A percentile compares a stretch with the other conserved stretches of the same genome.
phyloP scores from a whole-genome alignment of 1,140 invertebrate genomes.

The Stegodyphus dumicola region DNA sequence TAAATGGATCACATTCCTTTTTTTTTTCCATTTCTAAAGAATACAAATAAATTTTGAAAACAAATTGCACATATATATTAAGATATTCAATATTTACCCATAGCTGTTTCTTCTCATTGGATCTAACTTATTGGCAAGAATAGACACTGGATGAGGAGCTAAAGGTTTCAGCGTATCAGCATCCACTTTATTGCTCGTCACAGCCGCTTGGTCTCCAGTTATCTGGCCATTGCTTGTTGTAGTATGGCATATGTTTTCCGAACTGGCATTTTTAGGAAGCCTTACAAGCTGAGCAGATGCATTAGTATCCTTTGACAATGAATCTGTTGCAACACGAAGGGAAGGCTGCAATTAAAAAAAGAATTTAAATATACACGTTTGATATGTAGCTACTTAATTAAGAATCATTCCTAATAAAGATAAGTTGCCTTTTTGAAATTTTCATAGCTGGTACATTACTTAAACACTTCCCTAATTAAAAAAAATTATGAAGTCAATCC shows the following conservation, averaged over 20 bases:
- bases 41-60: too few species aligned
- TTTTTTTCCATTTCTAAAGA: too few species aligned
- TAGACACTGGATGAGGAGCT: constrained; percentile 65
- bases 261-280: constrained; percentile 20
- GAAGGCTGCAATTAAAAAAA: constrained; percentile 37
- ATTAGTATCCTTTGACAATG: constrained; percentile 28
- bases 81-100: constrained; percentile 64
- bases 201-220: background rate
- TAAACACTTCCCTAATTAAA: too few species aligned
- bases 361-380: background rate
- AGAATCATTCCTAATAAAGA: too few species aligned
- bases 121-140: constrained; percentile 73
- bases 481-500: too few species aligned
- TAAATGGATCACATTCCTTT: too few species aligned
- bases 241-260: constrained; percentile 3
- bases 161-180: constrained; percentile 63
- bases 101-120: constrained; percentile 76
- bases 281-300: background rate
- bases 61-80: too few species aligned
- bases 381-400: too few species aligned
- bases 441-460: too few species aligned
- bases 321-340: constrained; percentile 12
- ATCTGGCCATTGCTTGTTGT: constrained; percentile 12
- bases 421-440: too few species aligned
- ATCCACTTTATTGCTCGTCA: constrained; percentile 28